Base-by-base conservation (phyloP, 2,797 vertebrate genomes). In the Astyanax mexicanus region DNA sequence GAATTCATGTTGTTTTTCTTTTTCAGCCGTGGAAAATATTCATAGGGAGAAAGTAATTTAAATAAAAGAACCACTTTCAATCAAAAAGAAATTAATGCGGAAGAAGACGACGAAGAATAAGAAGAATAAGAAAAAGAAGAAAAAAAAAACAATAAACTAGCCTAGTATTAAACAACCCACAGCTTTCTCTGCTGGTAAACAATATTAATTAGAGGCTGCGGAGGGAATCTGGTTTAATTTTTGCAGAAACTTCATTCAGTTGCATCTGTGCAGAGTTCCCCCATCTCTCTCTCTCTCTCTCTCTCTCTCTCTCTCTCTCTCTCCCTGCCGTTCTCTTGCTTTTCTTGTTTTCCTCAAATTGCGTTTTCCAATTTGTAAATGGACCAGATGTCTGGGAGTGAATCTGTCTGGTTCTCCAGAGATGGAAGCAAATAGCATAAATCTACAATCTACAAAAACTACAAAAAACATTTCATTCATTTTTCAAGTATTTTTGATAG, bases 331-430 rank as follows among this genome's bases (percentile, higher is more conserved):
- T 35, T 66, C 29, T 15, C 44, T 55, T 61, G 38, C 57, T 57
- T 70, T 21, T 17, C 37, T 52, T 57, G n/a, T 45, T 37, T 38
- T 51, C 55, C 57, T 77, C 81, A 78, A 84, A 80, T 84, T 80
- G 79, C 70, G 77, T 84, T 86, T 83, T 82, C 74, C 78, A 83
- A 83, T 86, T 83, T 83, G 81, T 80, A 82, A 81, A 83, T 84
- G 81, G 83, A 77, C 68, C 73, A 84, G 80, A 84, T 86, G 83
- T 76, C 79, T 84, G 81, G 57, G 70, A 83, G 76, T 69, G 80
- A 82, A 81, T 81, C 72, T 84, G 60, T 83, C 65, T 64, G 38
- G 79, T 64, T 84, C 77, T 78, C 76, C 51, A 74, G 83, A 81
- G 81, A 86, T 57, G 79, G 77, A 81, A 79, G 81, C n/a, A n/a